Evolutionary conservation across 2,113 vertebrate species (phyloP), one percentile per base, ranked within the genome.

Genomic region (Tachysurus fulvidraco): DNA sequence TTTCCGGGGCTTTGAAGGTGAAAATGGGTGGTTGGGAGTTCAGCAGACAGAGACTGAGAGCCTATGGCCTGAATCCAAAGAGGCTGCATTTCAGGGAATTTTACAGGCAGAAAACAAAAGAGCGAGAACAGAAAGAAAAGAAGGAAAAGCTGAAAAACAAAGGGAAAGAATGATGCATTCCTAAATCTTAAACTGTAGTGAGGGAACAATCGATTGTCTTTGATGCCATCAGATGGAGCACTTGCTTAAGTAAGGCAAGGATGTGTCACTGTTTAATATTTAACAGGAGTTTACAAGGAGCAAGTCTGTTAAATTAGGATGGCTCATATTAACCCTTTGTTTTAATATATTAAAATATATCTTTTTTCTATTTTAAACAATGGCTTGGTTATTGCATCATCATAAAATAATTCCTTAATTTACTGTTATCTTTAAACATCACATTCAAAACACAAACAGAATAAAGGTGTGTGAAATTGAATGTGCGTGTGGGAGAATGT

Each of bases 51-150:
- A 94, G 97, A 88, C 94, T 98, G 82, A 94, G 93, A 89, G 97
- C 97, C 0, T 98, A 96, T 0, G 97, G 97, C 2, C 94, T 98
- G 80, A 97, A 98, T 91, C 95, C 97, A 30, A 97, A 96, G 90
- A 94, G 95, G 87, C 91, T 98, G 65, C 94, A 93, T 88, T 97
- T 95, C 92, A 96, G 94, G 84, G 96, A 96, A 93, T 92, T 96
- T 2, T 94, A 93, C 88, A 89, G 92, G 10, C 93, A 95, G 52
- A 94, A 67, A 84, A 89, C 92, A 10, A 94, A 94, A 90, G 90
- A 79, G 0, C 89, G 89, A 89, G 90, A 93, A 60, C 78, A 81
- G 55, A 80, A 80, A 59, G 78, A 83, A 89, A 95, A 93, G 79
- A 89, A 57, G 11, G 93, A 91, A 11, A 94, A 94, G 83, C 41